phyloP scores from a whole-genome alignment of 2,113 vertebrate species.

The Melanerpes aurifrons region DNA sequence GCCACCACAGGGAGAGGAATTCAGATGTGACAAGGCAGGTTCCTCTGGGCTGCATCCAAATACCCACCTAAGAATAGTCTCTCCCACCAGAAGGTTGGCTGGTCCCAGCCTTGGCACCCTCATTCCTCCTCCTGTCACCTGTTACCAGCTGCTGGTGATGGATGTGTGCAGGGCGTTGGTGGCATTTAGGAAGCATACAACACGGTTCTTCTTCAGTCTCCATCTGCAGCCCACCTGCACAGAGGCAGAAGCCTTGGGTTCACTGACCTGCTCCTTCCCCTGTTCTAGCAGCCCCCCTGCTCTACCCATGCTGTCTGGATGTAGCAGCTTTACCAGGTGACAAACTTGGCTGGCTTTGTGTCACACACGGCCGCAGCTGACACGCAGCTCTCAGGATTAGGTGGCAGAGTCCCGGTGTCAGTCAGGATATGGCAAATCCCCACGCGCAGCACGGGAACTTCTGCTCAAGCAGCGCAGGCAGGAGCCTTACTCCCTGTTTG shows the following conservation, averaged over 20 bases:
- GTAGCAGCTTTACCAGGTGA: background rate
- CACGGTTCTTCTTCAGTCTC: background rate
- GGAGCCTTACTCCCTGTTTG: background rate
- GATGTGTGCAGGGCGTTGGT: background rate
- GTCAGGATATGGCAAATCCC: slow-evolving; percentile 37
- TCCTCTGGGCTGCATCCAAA: background rate
- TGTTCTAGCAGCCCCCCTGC: background rate
- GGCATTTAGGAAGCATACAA: background rate
- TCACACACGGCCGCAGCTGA: slow-evolving; percentile 4
- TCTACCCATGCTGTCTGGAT: background rate
- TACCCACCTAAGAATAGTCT: slow-evolving; percentile 4
- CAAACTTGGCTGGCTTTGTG: background rate
- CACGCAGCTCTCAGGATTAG: background rate
- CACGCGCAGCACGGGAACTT: background rate
- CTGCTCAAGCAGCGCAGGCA: background rate
- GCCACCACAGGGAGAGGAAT: background rate
- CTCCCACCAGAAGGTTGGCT: background rate
- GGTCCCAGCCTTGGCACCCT: background rate
- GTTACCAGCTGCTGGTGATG: background rate
- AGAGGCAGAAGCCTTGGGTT: background rate
- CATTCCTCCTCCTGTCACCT: background rate
- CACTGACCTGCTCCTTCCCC: background rate
- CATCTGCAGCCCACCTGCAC: background rate
- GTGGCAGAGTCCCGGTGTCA: background rate
- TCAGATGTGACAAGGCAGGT: background rate